These are phyloP conservation scores for Dynastes hyllus DNA, from an alignment of 2,888 invertebrate genomes.

Conservation along the genomic window DNA sequence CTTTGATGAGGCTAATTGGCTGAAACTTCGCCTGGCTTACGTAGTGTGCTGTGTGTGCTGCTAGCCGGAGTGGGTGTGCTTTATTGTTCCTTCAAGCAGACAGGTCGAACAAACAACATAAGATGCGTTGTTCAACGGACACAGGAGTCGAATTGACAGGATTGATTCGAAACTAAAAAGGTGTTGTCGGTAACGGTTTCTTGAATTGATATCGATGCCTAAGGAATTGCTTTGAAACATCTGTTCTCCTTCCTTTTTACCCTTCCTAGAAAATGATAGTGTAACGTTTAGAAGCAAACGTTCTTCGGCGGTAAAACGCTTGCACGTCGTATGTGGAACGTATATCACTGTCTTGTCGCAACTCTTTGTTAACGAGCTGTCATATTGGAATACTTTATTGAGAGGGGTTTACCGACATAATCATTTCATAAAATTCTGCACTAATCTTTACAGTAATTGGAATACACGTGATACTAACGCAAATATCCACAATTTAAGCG, in stretches of 20 bases:
- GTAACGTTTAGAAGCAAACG: neutral
- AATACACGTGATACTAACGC: too few relatives aligned
- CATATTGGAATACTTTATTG: too few relatives aligned
- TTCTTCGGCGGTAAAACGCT: neutral
- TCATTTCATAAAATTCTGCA: too few relatives aligned
- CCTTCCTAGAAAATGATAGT: conserved; percentile 32
- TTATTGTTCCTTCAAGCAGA: conserved; percentile 51
- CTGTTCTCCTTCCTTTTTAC: conserved; percentile 30
- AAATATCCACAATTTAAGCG: too few relatives aligned
- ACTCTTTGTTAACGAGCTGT: too few relatives aligned
- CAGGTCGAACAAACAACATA: conserved; percentile 50
- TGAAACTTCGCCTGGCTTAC: conserved; percentile 58
- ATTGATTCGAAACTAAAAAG: conserved; percentile 46
- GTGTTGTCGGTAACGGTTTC: conserved; percentile 45
- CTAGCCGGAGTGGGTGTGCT: conserved; percentile 57
- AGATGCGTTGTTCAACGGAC: conserved; percentile 46
- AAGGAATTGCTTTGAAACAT: conserved; percentile 38
- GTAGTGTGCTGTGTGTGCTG: conserved; percentile 53
- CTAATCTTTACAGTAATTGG: too few relatives aligned
- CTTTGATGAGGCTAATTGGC: conserved; percentile 60
- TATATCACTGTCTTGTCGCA: neutral
- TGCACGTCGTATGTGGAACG: neutral
- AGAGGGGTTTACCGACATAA: too few relatives aligned
- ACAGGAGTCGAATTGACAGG: conserved; percentile 46
- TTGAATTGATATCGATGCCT: conserved; percentile 22